Percentiles rank a stretch among this genome's conserved stretches.
These are phyloP conservation scores for Fregetta grallaria DNA, from an alignment of 2,113 vertebrate genomes.

Conservation along the genomic window DNA sequence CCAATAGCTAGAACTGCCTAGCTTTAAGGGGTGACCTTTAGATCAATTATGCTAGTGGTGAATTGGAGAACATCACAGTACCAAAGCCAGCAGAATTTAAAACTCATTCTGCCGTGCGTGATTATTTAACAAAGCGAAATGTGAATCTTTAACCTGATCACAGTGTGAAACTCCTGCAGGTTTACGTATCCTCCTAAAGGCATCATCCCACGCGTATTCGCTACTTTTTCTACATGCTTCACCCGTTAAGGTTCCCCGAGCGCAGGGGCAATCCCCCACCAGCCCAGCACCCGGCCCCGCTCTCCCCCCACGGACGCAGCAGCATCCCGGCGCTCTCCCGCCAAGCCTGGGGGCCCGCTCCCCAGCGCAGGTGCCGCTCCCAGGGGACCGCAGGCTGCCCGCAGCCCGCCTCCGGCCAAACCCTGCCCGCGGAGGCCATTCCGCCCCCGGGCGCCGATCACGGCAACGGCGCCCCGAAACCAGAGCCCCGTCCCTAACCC, in stretches of 20 bases:
- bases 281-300: not conserved
- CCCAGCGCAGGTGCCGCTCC: not conserved
- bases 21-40: not conserved
- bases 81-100: not conserved
- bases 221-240: accelerated
- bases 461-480: not conserved
- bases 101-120: accelerated
- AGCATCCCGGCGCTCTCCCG: not conserved
- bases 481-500: not conserved
- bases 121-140: not conserved
- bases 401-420: not conserved
- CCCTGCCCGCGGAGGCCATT: not conserved
- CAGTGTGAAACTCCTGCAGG: not conserved
- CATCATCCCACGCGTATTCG: not conserved
- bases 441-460: not conserved
- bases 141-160: not conserved
- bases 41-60: not conserved
- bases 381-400: not conserved
- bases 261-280: not conserved
- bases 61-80: not conserved
- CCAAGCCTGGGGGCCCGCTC: not conserved
- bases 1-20: not conserved
- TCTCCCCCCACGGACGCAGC: not conserved
- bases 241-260: not conserved
- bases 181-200: not conserved